Conservation (phyloP, 2,113 vertebrate genomes). For the Pteropus alecto region DNA sequence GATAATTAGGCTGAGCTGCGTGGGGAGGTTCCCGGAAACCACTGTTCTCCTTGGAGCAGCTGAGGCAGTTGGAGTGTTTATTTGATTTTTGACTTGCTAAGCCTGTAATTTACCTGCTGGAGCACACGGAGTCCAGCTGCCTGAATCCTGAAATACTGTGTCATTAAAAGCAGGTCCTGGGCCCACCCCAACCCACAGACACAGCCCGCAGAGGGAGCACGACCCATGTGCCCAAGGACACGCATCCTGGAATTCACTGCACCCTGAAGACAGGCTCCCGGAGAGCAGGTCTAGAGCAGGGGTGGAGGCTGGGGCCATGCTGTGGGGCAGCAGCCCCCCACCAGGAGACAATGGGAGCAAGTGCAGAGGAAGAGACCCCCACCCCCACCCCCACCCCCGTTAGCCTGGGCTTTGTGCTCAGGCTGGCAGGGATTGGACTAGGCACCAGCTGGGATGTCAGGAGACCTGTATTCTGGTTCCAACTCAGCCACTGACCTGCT, state of each 20-base stretch:
- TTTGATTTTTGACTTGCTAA: slow-evolving; percentile 64
- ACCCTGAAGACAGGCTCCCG: not conserved
- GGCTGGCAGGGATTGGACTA: not conserved
- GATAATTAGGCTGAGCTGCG: slow-evolving; percentile 14
- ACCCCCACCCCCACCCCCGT: too few species aligned
- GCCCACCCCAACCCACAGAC: not conserved
- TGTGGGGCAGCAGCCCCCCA: not conserved
- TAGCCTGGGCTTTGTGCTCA: not conserved
- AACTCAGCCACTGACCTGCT: not conserved
- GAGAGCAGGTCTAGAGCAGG: not conserved
- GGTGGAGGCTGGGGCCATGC: not conserved
- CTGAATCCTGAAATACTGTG: not conserved
- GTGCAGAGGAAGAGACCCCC: not conserved
- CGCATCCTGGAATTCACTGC: not conserved
- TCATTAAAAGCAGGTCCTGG: slow-evolving; percentile 34
- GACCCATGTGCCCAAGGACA: not conserved
- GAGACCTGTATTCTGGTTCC: not conserved
- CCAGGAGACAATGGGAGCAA: rapidly evolving
- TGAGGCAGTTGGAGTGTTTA: slow-evolving; percentile 35
- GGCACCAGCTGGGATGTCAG: not conserved
- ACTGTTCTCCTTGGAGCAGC: slow-evolving; percentile 21
- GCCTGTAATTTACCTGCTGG: slow-evolving; percentile 70
- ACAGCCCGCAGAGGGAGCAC: not conserved
- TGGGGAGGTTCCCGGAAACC: slow-evolving; percentile 40
- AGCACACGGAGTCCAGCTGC: slow-evolving; percentile 37